Percentiles rank a stretch among this genome's conserved stretches.
phyloP scores from a whole-genome alignment of 2,888 invertebrate species.

The Polydrusus tereticollis region DNA sequence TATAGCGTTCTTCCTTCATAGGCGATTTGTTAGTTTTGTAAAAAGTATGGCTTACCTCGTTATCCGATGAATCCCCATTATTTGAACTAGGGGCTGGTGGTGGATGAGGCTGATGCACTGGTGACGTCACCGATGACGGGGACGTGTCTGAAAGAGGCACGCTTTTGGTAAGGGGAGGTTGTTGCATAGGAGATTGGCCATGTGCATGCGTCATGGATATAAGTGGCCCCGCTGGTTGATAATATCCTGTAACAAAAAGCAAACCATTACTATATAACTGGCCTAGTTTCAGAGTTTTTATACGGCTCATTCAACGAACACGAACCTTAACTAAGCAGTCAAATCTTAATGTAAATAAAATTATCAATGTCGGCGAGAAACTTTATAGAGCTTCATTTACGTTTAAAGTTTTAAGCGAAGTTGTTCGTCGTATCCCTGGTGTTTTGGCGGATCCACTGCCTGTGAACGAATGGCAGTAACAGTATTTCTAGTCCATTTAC shows the following conservation, averaged over 20 bases:
- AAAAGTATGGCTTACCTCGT: slow-evolving; percentile 66
- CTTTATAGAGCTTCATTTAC: no score
- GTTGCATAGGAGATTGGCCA: slow-evolving; percentile 64
- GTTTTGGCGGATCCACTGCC: no score
- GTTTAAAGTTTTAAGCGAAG: no score
- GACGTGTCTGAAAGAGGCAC: slow-evolving; percentile 61
- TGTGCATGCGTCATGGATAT: slow-evolving; percentile 75
- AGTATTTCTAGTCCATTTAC: no score
- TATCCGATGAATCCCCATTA: slow-evolving; percentile 66
- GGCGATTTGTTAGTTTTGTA: background rate
- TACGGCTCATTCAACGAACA: no score
- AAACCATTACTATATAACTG: background rate
- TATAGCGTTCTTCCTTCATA: no score
- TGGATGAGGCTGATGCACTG: slow-evolving; percentile 65
- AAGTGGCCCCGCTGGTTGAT: slow-evolving; percentile 92
- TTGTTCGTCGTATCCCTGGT: no score
- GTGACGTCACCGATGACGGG: slow-evolving; percentile 71
- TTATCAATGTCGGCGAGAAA: no score
- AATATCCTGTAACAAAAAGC: slow-evolving; percentile 78
- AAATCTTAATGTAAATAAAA: no score
- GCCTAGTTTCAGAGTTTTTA: background rate
- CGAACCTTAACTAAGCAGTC: no score
- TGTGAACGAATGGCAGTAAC: no score
- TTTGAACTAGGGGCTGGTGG: slow-evolving; percentile 62
- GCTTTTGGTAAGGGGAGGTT: slow-evolving; percentile 67